A percentile compares a stretch with the other conserved stretches of the same genome.
Conservation (phyloP, 2,113 vertebrate species). For the Chaetorhynchus papuensis region DNA sequence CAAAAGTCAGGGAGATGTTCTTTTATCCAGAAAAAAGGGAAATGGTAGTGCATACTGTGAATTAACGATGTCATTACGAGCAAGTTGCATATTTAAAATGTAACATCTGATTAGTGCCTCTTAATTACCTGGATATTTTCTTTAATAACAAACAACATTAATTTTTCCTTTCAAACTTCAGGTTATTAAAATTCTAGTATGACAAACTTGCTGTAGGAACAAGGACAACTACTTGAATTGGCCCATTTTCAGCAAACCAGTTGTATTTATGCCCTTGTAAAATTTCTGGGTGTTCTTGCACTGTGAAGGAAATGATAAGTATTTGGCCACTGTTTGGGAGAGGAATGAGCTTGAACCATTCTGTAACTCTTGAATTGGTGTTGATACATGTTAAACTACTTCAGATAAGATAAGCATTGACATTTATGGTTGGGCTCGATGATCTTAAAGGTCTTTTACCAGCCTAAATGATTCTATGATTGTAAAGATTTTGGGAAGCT, state of each 20-base stretch:
- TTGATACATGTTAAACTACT: conserved; percentile 32
- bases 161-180: neutral
- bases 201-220: neutral
- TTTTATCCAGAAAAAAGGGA: neutral
- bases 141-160: neutral
- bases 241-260: neutral
- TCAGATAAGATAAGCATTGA: conserved; percentile 53
- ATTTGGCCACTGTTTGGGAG: neutral
- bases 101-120: neutral
- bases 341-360: neutral
- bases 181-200: neutral
- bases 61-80: neutral
- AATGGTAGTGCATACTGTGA: neutral
- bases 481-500: conserved; percentile 9
- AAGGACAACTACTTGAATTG: neutral
- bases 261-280: neutral
- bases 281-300: neutral
- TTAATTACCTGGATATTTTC: neutral
- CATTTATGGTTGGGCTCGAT: neutral
- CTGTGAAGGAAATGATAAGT: neutral
- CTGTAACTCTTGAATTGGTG: neutral
- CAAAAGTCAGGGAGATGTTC: neutral
- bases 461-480: neutral
- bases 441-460: neutral
- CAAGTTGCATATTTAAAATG: neutral